Percentiles rank a stretch among this genome's conserved stretches.
Evolutionary conservation across 64 coral and sea anemone species (phyloP).

Genomic region (Orbicella faveolata): DNA sequence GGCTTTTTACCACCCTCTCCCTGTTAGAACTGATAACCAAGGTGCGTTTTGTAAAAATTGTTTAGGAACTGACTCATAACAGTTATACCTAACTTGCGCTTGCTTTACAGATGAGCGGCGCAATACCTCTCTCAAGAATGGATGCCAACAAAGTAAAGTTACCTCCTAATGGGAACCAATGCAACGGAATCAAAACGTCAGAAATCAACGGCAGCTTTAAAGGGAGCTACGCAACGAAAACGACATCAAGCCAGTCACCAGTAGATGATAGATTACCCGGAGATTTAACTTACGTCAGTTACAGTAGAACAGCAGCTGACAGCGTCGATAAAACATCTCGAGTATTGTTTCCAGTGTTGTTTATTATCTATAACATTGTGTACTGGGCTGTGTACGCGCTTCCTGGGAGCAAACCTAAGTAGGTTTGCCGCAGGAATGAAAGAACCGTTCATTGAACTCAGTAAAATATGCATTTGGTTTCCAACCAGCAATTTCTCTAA

Average conservation of each 20-base stretch:
- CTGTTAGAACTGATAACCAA: no score
- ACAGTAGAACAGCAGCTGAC: neutral
- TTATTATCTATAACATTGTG: constrained; percentile 15
- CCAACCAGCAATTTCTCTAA: no score
- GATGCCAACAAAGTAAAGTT: neutral
- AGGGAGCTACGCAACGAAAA: neutral
- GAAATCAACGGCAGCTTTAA: neutral
- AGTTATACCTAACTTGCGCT: neutral
- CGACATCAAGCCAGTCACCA: neutral
- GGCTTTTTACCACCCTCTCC: no score
- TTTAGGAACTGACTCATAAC: no score
- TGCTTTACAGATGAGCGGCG: neutral
- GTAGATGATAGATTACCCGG: neutral
- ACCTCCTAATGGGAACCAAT: neutral
- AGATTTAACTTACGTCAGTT: neutral
- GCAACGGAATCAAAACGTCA: neutral
- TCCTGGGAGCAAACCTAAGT: neutral
- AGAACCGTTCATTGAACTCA: neutral
- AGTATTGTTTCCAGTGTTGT: constrained; percentile 8
- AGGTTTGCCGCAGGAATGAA: neutral
- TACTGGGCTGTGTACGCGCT: constrained; percentile 22
- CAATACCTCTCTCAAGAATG: neutral
- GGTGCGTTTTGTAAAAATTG: no score
- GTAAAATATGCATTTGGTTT: no score
- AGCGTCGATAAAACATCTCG: neutral